Evolutionary conservation across 2,888 invertebrate species (phyloP).

Genomic region (Apomyelois bistriatella): DNA sequence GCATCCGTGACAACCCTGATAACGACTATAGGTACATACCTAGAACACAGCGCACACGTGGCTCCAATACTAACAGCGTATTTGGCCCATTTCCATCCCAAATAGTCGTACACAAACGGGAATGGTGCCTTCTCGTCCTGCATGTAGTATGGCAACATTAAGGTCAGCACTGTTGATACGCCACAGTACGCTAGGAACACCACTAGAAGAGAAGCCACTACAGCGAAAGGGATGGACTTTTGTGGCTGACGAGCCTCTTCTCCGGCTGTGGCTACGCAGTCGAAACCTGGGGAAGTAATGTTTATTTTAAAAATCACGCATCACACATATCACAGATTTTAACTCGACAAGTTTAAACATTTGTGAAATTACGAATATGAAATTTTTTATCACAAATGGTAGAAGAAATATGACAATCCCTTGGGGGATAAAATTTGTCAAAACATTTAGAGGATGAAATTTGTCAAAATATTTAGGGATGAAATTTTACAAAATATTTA

Average conservation of each 20-base stretch:
- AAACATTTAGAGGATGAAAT: too few relatives aligned
- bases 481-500: too few relatives aligned
- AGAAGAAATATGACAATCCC: too few relatives aligned
- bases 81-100: constrained; percentile 88
- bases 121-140: constrained; percentile 90
- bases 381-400: too few relatives aligned
- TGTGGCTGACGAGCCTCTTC: constrained; percentile 95
- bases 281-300: constrained; percentile 83
- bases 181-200: constrained; percentile 95
- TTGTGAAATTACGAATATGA: too few relatives aligned
- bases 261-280: constrained; percentile 93
- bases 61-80: constrained; percentile 93
- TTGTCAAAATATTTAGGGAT: too few relatives aligned
- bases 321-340: too few relatives aligned
- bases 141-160: constrained; percentile 90
- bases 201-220: constrained; percentile 89
- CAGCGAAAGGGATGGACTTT: constrained; percentile 92
- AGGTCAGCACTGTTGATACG: constrained; percentile 92
- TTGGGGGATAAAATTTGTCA: too few relatives aligned
- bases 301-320: too few relatives aligned
- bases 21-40: constrained; percentile 77
- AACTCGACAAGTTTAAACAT: too few relatives aligned
- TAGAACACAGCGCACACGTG: constrained; percentile 90
- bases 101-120: constrained; percentile 86
- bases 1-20: too few relatives aligned